phyloP scores from a whole-genome alignment of 2,113 vertebrate genomes.

The Caretta caretta region DNA sequence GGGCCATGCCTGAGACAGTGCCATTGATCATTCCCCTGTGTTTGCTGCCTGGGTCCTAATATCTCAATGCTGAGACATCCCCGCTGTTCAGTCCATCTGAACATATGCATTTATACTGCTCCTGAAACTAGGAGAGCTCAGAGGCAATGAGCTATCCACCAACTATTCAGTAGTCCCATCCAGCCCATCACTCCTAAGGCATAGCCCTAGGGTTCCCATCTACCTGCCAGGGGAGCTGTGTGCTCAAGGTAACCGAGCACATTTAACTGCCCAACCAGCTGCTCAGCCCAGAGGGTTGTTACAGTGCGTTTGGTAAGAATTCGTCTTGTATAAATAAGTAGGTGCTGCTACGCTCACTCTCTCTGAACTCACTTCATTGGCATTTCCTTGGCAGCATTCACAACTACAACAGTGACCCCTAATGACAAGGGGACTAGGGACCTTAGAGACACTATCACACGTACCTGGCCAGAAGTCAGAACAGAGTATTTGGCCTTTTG shows the following conservation, averaged over 20 bases:
- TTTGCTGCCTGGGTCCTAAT: too few relatives aligned
- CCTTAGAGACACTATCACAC: fast-evolving
- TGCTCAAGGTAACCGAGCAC: background rate
- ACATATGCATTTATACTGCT: too few relatives aligned
- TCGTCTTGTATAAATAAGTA: background rate
- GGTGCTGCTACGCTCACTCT: background rate
- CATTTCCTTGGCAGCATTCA: background rate
- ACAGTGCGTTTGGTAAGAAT: fast-evolving
- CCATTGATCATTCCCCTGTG: too few relatives aligned
- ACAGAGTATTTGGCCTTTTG: too few relatives aligned
- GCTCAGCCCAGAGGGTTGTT: background rate
- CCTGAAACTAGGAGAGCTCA: too few relatives aligned
- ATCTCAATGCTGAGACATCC: too few relatives aligned
- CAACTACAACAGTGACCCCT: background rate
- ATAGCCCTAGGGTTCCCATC: background rate
- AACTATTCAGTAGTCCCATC: background rate
- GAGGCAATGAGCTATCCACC: too few relatives aligned
- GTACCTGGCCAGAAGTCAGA: background rate
- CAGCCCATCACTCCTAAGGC: background rate
- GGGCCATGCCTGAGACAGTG: too few relatives aligned
- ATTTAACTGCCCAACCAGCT: background rate
- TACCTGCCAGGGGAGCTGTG: background rate
- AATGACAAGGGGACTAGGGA: background rate
- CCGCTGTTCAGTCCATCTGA: too few relatives aligned
- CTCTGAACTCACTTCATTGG: background rate